Evolutionary conservation across 2,113 vertebrate species (phyloP), one percentile per base, ranked within the genome.

Genomic region (Sinocyclocheilus anophthalmus): DNA sequence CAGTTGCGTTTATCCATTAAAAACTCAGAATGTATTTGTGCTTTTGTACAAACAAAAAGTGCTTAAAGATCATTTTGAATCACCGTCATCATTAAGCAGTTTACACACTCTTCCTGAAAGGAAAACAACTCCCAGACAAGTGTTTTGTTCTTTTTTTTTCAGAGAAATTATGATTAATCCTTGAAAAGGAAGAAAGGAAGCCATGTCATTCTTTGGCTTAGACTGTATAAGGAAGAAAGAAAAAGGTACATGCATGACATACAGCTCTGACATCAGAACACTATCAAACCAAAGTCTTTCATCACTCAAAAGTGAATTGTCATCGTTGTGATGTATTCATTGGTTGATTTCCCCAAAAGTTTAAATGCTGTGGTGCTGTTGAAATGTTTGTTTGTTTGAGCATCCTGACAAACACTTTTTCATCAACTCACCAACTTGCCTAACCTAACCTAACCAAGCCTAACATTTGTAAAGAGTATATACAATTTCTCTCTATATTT

Each of bases 171-270:
- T 96, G 93, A 94, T 93, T 84, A 89, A 93, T 57, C 67, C 22
- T 92, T 93, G 86, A 89, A 63, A 83, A 26, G 50, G 80, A 93
- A 90, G 82, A 89, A 91, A 85, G 89, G 45, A 87, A 91, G 90
- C 93, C 90, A 97, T 97, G 96, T 94, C 96, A 82, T 95, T 95
- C 82, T 96, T 96, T 81, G 94, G 94, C 37, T 85, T 96, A 79
- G 92, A 94, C 86, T 96, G 95, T 81, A 91, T 90, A 76, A 94
- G 92, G 91, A 95, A 94, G 87, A 96, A 94, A 92, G 90, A 94
- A 84, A 93, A 63, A 92, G 96, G 96, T 97, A 76, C 10, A 57
- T 45, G 2, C 24, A 7, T 1, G 2, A 59, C 16, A 22, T 13
- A 53, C 45, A 53, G 76, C n/a, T 76, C 20, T 24, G n/a, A 8